Percentiles rank a stretch among this genome's conserved stretches.
Evolutionary conservation across 2,797 vertebrate genomes (phyloP).

Genomic region (Pangasius krempfi): DNA sequence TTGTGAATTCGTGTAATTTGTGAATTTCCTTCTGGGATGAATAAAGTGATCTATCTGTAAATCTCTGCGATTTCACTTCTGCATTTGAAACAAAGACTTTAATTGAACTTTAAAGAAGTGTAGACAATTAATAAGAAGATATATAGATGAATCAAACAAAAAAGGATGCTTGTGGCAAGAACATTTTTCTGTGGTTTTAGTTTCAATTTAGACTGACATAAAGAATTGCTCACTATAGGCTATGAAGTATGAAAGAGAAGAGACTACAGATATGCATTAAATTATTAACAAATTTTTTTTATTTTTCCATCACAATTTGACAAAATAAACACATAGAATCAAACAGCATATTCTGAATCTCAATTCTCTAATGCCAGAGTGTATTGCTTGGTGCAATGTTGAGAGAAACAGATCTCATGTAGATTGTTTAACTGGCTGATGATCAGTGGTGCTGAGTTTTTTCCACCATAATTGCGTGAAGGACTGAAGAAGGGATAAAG

Average conservation of each 20-base stretch:
- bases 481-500: conserved; percentile 53
- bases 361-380: no score
- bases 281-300: neutral
- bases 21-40: no score
- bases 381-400: neutral
- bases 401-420: neutral
- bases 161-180: neutral
- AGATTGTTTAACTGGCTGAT: neutral
- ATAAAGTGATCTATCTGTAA: no score
- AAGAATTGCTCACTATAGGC: neutral
- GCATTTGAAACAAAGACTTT: neutral
- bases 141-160: neutral
- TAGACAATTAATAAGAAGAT: neutral
- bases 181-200: neutral
- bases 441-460: conserved; percentile 17
- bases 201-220: neutral
- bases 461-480: neutral
- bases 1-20: no score
- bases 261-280: neutral
- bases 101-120: neutral
- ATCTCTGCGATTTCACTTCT: neutral
- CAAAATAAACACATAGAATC: neutral
- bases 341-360: neutral
- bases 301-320: neutral
- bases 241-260: neutral